phyloP scores from a whole-genome alignment of 2,797 vertebrate genomes.

The Notamacropus eugenii region DNA sequence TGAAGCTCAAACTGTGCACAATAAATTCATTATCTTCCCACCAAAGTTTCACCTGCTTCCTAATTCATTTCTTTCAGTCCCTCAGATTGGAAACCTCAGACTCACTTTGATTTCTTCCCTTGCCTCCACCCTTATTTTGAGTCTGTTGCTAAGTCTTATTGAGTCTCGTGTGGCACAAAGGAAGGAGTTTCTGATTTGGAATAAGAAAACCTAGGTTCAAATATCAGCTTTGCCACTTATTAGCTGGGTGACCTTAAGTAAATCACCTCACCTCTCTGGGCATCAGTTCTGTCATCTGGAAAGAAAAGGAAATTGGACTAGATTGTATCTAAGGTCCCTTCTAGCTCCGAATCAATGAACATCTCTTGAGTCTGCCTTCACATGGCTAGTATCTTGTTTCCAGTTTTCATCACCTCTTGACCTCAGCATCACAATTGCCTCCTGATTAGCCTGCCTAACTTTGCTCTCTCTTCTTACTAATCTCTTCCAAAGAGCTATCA shows the following conservation, averaged over 20 bases:
- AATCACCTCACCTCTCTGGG: background rate
- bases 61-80: background rate
- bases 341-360: background rate
- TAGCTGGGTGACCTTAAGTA: background rate
- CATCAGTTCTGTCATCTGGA: background rate
- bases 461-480: background rate
- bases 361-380: background rate
- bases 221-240: background rate
- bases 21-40: background rate
- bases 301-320: background rate
- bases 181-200: background rate
- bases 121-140: background rate
- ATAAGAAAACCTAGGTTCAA: background rate
- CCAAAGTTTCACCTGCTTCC: background rate
- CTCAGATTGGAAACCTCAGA: background rate
- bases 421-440: background rate
- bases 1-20: background rate
- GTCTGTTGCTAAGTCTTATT: background rate
- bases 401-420: background rate
- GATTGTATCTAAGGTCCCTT: background rate
- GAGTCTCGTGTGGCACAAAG: background rate
- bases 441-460: background rate
- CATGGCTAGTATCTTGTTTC: background rate
- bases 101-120: background rate
- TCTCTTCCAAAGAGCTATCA: background rate